phyloP scores from a whole-genome alignment of 2,888 invertebrate genomes.

The Apantesis nais region DNA sequence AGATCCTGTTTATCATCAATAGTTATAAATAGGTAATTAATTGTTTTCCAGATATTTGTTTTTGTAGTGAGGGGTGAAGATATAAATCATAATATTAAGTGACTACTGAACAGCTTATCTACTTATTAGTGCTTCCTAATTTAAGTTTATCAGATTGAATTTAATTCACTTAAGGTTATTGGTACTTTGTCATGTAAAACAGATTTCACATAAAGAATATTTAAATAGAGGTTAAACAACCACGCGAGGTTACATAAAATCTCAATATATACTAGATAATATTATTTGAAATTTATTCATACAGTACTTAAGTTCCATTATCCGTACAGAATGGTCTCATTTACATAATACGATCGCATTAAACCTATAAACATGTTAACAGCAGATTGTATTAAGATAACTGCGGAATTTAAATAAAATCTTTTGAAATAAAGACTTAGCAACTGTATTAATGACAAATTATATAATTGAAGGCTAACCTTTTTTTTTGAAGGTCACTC shows the following conservation, averaged over 20 bases:
- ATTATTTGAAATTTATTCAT: conserved; percentile 33
- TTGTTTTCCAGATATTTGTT: too few species aligned
- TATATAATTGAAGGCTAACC: not conserved
- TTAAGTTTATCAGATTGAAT: not conserved
- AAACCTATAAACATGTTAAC: conserved; percentile 55
- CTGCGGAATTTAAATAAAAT: conserved; percentile 48
- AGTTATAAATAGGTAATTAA: too few species aligned
- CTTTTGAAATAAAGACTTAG: not conserved
- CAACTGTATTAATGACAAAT: not conserved
- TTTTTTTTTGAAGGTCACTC: not conserved
- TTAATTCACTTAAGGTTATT: not conserved
- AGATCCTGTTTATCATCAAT: too few species aligned
- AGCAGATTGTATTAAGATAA: conserved; percentile 65
- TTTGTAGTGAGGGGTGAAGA: not conserved
- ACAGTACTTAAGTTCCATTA: conserved; percentile 59
- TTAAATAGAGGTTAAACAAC: not conserved
- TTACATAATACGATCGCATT: conserved; percentile 67
- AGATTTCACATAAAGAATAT: not conserved
- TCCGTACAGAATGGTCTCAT: conserved; percentile 62
- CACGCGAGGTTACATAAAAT: not conserved
- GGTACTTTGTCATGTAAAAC: not conserved
- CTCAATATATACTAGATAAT: not conserved
- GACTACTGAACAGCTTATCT: too few species aligned
- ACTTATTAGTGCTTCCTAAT: not conserved
- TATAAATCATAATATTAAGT: not conserved